Conservation (phyloP, 1,140 invertebrate genomes). For the Sycobia sp. region DNA sequence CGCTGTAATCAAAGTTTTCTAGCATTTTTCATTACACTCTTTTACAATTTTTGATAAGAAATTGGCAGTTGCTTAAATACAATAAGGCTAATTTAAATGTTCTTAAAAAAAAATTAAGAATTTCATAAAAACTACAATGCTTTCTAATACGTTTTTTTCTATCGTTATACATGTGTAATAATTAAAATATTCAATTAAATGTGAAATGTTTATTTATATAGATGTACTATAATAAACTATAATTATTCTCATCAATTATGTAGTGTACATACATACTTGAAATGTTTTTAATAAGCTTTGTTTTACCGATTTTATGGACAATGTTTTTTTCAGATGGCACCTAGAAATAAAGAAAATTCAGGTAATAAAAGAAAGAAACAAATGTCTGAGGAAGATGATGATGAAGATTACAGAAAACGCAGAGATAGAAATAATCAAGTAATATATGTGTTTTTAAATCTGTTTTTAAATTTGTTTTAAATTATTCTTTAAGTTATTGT, state of each 20-base stretch:
- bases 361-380: constrained; percentile 48
- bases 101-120: neutral
- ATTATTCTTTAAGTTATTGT: constrained; percentile 5
- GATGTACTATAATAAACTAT: too few relatives aligned
- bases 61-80: neutral
- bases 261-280: neutral
- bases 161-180: too few relatives aligned
- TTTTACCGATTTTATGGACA: neutral
- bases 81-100: neutral
- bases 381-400: constrained; percentile 68
- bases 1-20: too few relatives aligned
- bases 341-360: constrained; percentile 57
- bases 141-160: neutral
- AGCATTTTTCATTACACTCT: neutral
- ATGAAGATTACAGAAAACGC: constrained; percentile 78
- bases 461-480: too few relatives aligned
- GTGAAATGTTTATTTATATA: too few relatives aligned
- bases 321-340: constrained; percentile 55
- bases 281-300: neutral
- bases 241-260: neutral
- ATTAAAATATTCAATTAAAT: neutral
- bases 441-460: too few relatives aligned
- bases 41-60: neutral
- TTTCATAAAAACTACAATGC: neutral
- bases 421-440: constrained; percentile 85